phyloP scores from a whole-genome alignment of 2,888 invertebrate genomes.

The Phanerotoma sp. region DNA sequence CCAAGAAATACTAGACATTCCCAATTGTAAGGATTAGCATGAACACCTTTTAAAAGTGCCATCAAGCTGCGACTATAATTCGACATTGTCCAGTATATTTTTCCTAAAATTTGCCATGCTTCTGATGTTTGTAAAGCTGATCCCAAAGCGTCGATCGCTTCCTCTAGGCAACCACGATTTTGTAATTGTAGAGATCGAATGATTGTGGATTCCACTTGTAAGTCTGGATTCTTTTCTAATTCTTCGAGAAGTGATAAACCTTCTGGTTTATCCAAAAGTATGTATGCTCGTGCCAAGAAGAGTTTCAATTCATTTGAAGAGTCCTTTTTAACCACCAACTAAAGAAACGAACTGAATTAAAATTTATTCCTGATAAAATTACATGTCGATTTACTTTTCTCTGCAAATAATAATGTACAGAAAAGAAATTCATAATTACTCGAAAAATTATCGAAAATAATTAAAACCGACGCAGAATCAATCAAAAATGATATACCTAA shows the following conservation, averaged over 20 bases:
- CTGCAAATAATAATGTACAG: no score
- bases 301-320: slow-evolving; percentile 36
- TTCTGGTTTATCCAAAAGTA: slow-evolving; percentile 55
- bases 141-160: slow-evolving; percentile 62
- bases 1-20: slow-evolving; percentile 77
- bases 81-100: slow-evolving; percentile 63
- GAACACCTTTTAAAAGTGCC: slow-evolving; percentile 64
- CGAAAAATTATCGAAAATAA: no score
- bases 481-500: no score
- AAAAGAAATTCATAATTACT: no score
- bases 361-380: no score
- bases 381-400: no score
- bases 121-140: slow-evolving; percentile 58
- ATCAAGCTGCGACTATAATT: slow-evolving; percentile 65
- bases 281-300: slow-evolving; percentile 51
- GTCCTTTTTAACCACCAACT: slow-evolving; percentile 37
- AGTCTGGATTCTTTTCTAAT: slow-evolving; percentile 44
- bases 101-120: slow-evolving; percentile 64
- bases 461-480: no score
- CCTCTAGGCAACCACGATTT: slow-evolving; percentile 59
- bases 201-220: slow-evolving; percentile 48
- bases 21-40: slow-evolving; percentile 73
- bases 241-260: slow-evolving; percentile 52
- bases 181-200: slow-evolving; percentile 61
- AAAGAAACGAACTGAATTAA: slow-evolving; percentile 20